phyloP scores from a whole-genome alignment of 2,797 vertebrate genomes.

The Acipenser ruthenus region DNA sequence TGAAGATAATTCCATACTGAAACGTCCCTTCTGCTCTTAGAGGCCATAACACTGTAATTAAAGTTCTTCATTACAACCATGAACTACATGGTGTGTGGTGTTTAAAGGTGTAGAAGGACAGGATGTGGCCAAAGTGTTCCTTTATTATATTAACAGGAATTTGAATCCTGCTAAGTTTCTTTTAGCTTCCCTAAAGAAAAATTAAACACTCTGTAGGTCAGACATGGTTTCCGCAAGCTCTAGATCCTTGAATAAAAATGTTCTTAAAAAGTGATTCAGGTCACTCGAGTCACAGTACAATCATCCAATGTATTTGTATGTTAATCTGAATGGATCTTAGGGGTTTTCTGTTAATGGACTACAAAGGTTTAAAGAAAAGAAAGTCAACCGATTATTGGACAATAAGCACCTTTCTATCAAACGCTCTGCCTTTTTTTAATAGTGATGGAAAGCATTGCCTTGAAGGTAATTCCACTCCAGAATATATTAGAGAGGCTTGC shows the following conservation, averaged over 20 bases:
- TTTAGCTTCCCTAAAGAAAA: not conserved
- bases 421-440: no score
- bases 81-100: not conserved
- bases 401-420: no score
- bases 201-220: not conserved
- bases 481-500: no score
- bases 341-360: no score
- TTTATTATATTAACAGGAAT: not conserved
- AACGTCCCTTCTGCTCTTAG: constrained; percentile 1
- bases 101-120: not conserved
- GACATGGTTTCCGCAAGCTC: not conserved
- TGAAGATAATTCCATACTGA: not conserved
- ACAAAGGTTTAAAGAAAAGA: no score
- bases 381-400: no score
- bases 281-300: not conserved
- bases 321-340: not conserved
- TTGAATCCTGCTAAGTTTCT: not conserved
- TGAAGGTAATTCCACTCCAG: no score
- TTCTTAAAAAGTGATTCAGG: not conserved
- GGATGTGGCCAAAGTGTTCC: not conserved
- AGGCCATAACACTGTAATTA: not conserved
- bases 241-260: not conserved
- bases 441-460: no score
- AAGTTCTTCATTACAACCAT: not conserved
- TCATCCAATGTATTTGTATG: not conserved